Conservation (phyloP, 2,797 vertebrate genomes). For the Pterois miles region DNA sequence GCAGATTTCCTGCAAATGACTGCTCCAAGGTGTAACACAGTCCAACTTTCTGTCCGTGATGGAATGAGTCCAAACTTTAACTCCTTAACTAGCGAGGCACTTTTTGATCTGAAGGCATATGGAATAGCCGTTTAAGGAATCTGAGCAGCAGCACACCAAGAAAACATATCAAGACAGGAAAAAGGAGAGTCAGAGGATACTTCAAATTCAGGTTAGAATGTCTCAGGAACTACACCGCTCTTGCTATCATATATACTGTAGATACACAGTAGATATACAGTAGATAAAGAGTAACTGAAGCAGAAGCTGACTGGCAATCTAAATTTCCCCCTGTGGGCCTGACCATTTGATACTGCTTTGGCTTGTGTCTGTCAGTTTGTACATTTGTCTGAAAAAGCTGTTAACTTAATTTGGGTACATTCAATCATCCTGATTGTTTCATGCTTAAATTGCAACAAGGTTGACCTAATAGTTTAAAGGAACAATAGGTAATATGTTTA, state of each 20-base stretch:
- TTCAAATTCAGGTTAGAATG: not conserved
- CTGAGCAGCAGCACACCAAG: not conserved
- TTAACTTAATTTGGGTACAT: constrained; percentile 9
- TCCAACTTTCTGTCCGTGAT: constrained; percentile 32
- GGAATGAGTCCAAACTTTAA: constrained; percentile 32
- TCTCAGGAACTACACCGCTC: not conserved
- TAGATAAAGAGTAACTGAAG: not conserved
- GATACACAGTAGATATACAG: not conserved
- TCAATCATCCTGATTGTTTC: constrained; percentile 20
- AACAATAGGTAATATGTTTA: too few species aligned
- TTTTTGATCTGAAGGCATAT: constrained; percentile 37
- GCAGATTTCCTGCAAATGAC: constrained; percentile 40
- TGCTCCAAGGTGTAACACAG: not conserved
- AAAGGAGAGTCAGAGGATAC: not conserved
- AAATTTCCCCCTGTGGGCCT: not conserved
- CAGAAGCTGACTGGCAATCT: not conserved
- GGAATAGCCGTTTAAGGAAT: constrained; percentile 52
- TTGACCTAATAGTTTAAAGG: not conserved
- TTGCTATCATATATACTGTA: not conserved
- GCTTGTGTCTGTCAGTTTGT: not conserved
- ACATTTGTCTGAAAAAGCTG: not conserved
- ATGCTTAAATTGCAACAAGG: not conserved
- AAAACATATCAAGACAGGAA: not conserved
- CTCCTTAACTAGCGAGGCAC: constrained; percentile 38
- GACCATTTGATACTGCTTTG: not conserved